A percentile compares a stretch with the other conserved stretches of the same genome.
Conservation (phyloP, 1,140 invertebrate genomes). For the Zaprionus inermis region DNA sequence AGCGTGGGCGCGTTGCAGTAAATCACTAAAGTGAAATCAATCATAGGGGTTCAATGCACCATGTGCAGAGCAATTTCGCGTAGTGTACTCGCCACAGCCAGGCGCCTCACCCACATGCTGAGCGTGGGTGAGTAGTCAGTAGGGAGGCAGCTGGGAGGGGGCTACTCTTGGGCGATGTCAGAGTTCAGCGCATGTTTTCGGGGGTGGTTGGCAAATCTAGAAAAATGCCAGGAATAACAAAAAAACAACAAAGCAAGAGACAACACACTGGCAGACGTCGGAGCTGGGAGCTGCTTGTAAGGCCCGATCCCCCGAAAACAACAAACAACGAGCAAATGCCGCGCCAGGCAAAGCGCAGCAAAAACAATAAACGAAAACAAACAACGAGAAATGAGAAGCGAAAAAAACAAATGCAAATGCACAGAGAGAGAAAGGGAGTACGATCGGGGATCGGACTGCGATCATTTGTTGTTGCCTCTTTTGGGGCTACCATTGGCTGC, state of each 20-base stretch:
- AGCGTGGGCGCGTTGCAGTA: conserved; percentile 40
- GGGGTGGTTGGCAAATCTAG: conserved; percentile 75
- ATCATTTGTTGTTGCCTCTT: conserved; percentile 79
- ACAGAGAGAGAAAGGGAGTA: neutral
- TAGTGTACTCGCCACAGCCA: conserved; percentile 27
- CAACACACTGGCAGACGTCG: conserved; percentile 72
- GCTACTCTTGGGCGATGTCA: conserved; percentile 55
- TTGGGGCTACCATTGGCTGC: conserved; percentile 50
- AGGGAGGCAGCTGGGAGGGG: neutral
- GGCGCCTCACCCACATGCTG: conserved; percentile 9
- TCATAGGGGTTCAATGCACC: conserved; percentile 65
- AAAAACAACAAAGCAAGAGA: conserved; percentile 10
- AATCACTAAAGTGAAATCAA: conserved; percentile 53
- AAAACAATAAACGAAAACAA: conserved; percentile 45
- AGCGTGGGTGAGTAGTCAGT: neutral
- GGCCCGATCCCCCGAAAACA: conserved; percentile 35
- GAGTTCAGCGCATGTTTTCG: conserved; percentile 75
- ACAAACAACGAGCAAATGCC: conserved; percentile 72
- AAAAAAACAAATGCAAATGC: conserved; percentile 23
- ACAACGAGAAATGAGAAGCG: neutral
- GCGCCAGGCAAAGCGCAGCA: conserved; percentile 40
- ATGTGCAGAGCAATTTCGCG: conserved; percentile 24
- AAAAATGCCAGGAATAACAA: conserved; percentile 61
- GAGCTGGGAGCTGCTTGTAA: conserved; percentile 64
- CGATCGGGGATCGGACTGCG: conserved; percentile 17